Base-by-base conservation (phyloP, 2,113 vertebrate genomes). In the Engystomops pustulosus region DNA sequence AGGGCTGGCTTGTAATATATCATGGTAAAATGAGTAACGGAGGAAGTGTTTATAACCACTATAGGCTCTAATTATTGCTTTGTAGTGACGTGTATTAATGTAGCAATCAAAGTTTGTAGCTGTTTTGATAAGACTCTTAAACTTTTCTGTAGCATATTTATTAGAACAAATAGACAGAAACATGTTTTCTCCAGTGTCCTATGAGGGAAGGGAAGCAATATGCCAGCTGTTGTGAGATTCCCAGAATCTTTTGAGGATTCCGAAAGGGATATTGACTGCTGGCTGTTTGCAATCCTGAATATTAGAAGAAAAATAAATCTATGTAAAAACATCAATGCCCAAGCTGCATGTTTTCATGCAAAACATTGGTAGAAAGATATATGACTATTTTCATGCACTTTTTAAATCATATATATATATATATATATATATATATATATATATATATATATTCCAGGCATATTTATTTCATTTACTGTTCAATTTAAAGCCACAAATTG, bases 211-310 rank as follows among this genome's bases (percentile, higher is more conserved):
- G 23, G 23, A 18, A 32, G 25, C 38, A 20, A 49, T 30, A 74
- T 27, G 41, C 71, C 71, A 74, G 71, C 25, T 74, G 70, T 72
- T 72, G 41, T 44, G 71, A 27, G n/a, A 6, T 74, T 49, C 14
- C 4, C 71, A 9, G 23, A 27, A 45, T 74, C 71, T 45, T 49
- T 30, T 74, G 38, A 74, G 71, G 23, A 27, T 27, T 32, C 44
- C 30, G 6, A 14, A 6, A 70, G 36, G 36, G 20, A 41, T 44
- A 25, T 23, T 23, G 34, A 44, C 34, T 38, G 71, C n/a, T 30
- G 23, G 12, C 45, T 67, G 14, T 36, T 72, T 72, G 4, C 20
- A 25, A 3, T 45, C 41, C n/a, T 72, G 25, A 47, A 72, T 47
- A 47, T 47, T 23, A n/a, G 18, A 44, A 44, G 1, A 34, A 23